phyloP scores from a whole-genome alignment of 2,113 vertebrate genomes.

The Mixornis gularis region DNA sequence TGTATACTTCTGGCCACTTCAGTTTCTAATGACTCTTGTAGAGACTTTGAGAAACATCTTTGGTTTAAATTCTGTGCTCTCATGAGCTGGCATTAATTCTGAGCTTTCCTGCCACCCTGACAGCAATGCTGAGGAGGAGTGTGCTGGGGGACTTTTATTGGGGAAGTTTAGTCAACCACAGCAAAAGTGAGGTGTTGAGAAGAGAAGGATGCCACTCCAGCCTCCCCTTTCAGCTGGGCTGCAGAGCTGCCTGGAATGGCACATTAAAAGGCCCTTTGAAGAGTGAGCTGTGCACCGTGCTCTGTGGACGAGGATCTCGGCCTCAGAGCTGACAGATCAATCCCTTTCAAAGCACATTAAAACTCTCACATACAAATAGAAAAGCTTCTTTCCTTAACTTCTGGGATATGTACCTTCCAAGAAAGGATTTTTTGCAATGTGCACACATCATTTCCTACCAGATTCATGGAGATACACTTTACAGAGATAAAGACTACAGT shows the following conservation, averaged over 20 bases:
- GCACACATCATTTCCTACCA: not conserved
- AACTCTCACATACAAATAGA: not conserved
- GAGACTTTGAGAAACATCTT: not conserved
- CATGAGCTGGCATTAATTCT: not conserved
- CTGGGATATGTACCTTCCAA: not conserved
- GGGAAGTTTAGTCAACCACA: not conserved
- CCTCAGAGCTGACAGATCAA: not conserved
- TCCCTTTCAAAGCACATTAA: not conserved
- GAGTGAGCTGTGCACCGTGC: rapidly evolving
- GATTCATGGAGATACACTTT: not conserved
- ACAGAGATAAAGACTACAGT: not conserved
- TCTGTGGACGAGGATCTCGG: not conserved
- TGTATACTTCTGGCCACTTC: not conserved
- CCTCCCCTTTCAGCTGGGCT: not conserved
- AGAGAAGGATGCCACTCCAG: not conserved
- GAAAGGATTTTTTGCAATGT: not conserved
- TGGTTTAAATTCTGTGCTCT: not conserved
- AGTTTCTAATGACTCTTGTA: not conserved
- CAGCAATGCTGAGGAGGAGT: not conserved
- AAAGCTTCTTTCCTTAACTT: not conserved
- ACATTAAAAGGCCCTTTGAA: not conserved
- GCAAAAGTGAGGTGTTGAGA: not conserved
- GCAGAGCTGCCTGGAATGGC: not conserved
- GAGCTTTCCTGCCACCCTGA: not conserved
- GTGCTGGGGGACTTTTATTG: not conserved